These are phyloP conservation scores for Dinothrombium tinctorium DNA, from an alignment of 1,140 invertebrate species.

Conservation along the genomic window DNA sequence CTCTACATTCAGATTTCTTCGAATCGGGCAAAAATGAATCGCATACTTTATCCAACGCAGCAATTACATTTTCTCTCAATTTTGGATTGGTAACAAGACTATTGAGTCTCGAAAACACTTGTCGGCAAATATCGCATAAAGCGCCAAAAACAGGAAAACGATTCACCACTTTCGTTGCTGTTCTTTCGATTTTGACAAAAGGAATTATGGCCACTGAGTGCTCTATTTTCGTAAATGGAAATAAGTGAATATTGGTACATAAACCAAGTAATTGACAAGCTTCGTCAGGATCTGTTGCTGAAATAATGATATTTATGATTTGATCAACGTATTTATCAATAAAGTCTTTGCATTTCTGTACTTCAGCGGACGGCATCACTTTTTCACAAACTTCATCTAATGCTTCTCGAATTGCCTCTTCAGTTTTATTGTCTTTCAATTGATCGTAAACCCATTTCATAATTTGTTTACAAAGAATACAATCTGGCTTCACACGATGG, in stretches of 20 bases:
- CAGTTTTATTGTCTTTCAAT: slow-evolving; percentile 12
- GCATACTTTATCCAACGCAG: not conserved
- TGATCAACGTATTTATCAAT: slow-evolving; percentile 6
- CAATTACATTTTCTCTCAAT: not conserved
- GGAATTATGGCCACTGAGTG: too few species aligned
- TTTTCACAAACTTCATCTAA: slow-evolving; percentile 11
- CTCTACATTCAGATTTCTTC: not conserved
- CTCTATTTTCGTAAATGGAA: too few species aligned
- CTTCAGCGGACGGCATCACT: slow-evolving; percentile 3
- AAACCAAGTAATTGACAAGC: slow-evolving; percentile 10
- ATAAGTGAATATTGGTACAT: too few species aligned
- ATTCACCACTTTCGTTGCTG: too few species aligned
- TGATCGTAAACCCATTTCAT: slow-evolving; percentile 5
- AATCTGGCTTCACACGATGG: too few species aligned
- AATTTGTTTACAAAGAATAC: slow-evolving; percentile 11
- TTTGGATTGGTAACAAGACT: too few species aligned
- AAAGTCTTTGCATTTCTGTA: slow-evolving; percentile 6
- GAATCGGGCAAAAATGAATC: not conserved
- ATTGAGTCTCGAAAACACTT: too few species aligned
- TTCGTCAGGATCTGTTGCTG: slow-evolving; percentile 10
- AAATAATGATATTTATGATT: slow-evolving; percentile 8
- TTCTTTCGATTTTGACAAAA: too few species aligned
- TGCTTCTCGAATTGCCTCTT: slow-evolving; percentile 9
- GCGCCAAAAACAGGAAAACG: too few species aligned
- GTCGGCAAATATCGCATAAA: not conserved